phyloP scores from a whole-genome alignment of 2,113 vertebrate genomes.

The Tetraodon nigroviridis region DNA sequence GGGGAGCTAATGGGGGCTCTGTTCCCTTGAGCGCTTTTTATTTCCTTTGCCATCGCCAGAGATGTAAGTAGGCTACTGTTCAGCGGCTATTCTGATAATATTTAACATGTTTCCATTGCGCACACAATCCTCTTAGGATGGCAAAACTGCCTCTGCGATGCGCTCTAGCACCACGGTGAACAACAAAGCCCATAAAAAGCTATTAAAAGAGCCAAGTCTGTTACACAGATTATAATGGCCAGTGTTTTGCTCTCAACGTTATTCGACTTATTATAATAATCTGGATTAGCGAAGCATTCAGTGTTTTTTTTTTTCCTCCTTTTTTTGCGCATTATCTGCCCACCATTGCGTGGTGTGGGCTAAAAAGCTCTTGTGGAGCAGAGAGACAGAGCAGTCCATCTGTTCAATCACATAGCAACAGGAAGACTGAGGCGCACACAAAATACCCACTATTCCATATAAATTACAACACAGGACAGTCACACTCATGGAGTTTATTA shows the following conservation, averaged over 20 bases:
- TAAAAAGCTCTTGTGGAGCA: conserved; percentile 57
- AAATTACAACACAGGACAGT: conserved; percentile 7
- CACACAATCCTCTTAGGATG: not conserved
- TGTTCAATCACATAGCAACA: conserved; percentile 74
- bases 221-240: conserved; percentile 14
- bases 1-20: conserved; percentile 35
- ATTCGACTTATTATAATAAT: conserved; percentile 28
- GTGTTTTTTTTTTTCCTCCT: not conserved
- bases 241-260: conserved; percentile 7
- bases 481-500: not conserved
- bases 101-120: not conserved
- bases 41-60: conserved; percentile 13
- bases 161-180: conserved; percentile 21
- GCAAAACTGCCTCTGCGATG: conserved; percentile 27
- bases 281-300: conserved; percentile 27
- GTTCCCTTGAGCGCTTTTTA: not conserved
- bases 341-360: conserved; percentile 64
- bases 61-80: conserved; percentile 17
- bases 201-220: conserved; percentile 23
- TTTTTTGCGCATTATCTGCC: conserved; percentile 67
- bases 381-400: conserved; percentile 64
- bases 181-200: conserved; percentile 31
- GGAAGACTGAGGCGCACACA: conserved; percentile 39
- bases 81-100: not conserved
- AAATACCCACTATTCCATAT: conserved; percentile 13